Evolutionary conservation across 2,113 vertebrate species (phyloP).

Genomic region (Cyanoderma ruficeps): DNA sequence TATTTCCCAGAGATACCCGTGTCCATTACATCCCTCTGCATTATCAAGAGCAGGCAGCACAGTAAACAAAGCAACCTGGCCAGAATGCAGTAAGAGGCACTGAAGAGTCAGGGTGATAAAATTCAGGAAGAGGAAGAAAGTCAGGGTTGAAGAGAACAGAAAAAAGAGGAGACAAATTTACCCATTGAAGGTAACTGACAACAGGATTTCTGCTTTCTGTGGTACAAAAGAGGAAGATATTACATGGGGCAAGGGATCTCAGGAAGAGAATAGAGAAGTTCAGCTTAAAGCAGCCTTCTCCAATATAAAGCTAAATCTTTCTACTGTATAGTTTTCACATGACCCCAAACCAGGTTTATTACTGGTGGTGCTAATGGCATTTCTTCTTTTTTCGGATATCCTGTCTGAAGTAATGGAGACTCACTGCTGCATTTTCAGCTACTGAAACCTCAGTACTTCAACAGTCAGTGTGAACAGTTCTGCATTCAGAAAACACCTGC

Average conservation of each 20-base stretch:
- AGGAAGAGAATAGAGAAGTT: not conserved
- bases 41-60: not conserved
- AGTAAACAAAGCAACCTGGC: not conserved
- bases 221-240: not conserved
- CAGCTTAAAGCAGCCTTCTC: not conserved
- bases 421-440: not conserved
- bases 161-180: not conserved
- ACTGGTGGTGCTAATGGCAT: not conserved
- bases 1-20: not conserved
- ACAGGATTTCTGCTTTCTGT: not conserved
- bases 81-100: not conserved
- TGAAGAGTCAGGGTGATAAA: not conserved
- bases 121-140: not conserved
- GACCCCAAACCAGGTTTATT: not conserved
- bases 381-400: not conserved
- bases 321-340: not conserved
- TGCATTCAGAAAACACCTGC: not conserved
- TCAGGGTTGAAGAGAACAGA: not conserved
- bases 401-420: not conserved
- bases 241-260: not conserved
- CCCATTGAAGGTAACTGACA: not conserved
- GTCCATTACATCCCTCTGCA: not conserved
- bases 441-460: not conserved
- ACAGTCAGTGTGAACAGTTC: not conserved
- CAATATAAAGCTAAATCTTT: not conserved